phyloP scores from a whole-genome alignment of 2,113 vertebrate species.

The Laticauda colubrina region DNA sequence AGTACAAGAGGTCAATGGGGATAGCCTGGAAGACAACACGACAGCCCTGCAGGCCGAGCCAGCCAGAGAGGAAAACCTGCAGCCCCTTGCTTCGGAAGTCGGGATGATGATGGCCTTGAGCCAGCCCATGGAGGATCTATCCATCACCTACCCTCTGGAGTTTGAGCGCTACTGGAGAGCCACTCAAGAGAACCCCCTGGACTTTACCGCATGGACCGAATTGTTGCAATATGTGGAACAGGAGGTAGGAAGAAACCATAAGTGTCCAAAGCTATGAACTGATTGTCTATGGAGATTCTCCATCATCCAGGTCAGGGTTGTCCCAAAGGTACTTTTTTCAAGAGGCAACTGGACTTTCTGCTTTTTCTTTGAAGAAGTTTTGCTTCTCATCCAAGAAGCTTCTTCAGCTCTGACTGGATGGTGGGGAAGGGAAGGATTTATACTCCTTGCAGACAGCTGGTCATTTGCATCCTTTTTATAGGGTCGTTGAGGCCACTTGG shows the following conservation, averaged over 20 bases:
- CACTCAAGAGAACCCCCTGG: conserved; percentile 70
- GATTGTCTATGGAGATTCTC: no score
- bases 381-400: no score
- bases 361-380: no score
- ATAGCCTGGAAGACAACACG: not conserved
- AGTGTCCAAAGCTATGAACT: no score
- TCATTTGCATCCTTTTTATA: no score
- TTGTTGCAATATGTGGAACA: conserved; percentile 83
- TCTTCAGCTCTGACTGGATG: no score
- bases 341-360: no score
- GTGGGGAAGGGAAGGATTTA: no score
- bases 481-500: no score
- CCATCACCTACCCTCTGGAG: conserved; percentile 64
- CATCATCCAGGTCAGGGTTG: no score
- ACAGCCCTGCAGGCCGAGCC: not conserved
- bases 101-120: not conserved
- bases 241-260: conserved; percentile 64
- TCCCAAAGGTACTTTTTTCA: no score
- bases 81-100: not conserved
- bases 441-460: no score
- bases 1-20: conserved; percentile 3
- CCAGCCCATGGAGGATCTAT: conserved; percentile 49
- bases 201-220: conserved; percentile 81
- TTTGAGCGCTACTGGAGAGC: conserved; percentile 77
- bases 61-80: not conserved